These are phyloP conservation scores for pig (Sus scrofa) DNA, from an alignment of 2,113 vertebrate genomes.

Conservation along the genomic window DNA sequence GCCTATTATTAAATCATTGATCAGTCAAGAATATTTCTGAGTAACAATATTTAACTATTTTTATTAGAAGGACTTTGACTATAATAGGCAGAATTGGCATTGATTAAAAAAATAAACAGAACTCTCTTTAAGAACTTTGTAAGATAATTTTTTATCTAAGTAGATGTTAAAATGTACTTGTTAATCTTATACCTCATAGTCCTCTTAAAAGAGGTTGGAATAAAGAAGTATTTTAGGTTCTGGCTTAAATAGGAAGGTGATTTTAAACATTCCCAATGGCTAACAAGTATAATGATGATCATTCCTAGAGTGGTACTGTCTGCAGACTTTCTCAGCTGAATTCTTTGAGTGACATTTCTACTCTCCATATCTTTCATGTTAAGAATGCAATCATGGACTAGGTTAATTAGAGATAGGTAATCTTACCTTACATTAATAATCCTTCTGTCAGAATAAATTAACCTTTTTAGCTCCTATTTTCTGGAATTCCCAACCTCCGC, in stretches of 20 bases:
- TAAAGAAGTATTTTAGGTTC: conserved; percentile 25
- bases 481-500: conserved; percentile 52
- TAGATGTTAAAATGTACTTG: conserved; percentile 54
- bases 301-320: conserved; percentile 5
- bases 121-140: conserved; percentile 46
- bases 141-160: conserved; percentile 21
- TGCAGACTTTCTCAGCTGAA: conserved; percentile 43
- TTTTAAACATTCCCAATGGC: conserved; percentile 57
- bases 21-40: background rate
- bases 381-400: conserved; percentile 52
- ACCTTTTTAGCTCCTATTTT: conserved; percentile 75
- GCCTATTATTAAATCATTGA: background rate
- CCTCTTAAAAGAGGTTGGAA: conserved; percentile 54
- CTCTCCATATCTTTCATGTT: conserved; percentile 51
- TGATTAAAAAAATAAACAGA: conserved; percentile 14
- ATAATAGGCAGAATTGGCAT: background rate
- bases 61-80: conserved; percentile 54
- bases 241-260: conserved; percentile 54
- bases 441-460: conserved; percentile 76
- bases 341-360: conserved; percentile 69
- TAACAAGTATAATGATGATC: conserved; percentile 13
- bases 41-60: background rate
- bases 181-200: background rate
- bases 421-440: conserved; percentile 70
- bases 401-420: conserved; percentile 70